phyloP scores from a whole-genome alignment of 2,113 vertebrate genomes.

The Ageneiosus marmoratus region DNA sequence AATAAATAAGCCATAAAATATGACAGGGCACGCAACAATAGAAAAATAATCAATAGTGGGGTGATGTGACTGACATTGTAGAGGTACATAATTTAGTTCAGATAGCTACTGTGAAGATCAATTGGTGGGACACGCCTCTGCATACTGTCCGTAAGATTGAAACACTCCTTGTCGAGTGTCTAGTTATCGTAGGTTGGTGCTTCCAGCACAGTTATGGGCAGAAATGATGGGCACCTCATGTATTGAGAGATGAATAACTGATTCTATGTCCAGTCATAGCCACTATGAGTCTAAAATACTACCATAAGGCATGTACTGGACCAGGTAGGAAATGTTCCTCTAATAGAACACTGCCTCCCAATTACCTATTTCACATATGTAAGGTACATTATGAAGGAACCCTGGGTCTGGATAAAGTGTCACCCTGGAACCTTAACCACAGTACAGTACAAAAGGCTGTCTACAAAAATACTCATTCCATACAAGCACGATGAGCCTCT shows the following conservation, averaged over 20 bases:
- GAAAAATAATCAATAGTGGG: too few species aligned
- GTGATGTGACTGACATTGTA: too few species aligned
- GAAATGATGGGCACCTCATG: neutral
- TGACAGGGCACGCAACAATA: neutral
- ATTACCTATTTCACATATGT: neutral
- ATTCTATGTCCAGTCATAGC: neutral
- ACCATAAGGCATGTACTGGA: neutral
- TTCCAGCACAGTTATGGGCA: neutral
- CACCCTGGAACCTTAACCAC: neutral
- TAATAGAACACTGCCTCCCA: neutral
- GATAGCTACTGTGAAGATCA: neutral
- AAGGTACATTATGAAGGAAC: neutral
- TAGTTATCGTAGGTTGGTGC: neutral
- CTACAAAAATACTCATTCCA: neutral
- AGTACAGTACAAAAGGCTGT: neutral
- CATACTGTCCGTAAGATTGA: neutral
- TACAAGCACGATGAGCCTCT: neutral
- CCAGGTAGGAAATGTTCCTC: neutral
- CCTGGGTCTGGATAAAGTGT: neutral
- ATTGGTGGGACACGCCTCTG: neutral
- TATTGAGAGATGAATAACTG: neutral
- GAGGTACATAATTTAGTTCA: neutral
- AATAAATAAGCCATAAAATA: neutral
- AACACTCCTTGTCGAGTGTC: neutral
- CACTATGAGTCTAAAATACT: neutral